Conservation (phyloP, 1,140 invertebrate genomes). For the Drosophila malerkotliana region DNA sequence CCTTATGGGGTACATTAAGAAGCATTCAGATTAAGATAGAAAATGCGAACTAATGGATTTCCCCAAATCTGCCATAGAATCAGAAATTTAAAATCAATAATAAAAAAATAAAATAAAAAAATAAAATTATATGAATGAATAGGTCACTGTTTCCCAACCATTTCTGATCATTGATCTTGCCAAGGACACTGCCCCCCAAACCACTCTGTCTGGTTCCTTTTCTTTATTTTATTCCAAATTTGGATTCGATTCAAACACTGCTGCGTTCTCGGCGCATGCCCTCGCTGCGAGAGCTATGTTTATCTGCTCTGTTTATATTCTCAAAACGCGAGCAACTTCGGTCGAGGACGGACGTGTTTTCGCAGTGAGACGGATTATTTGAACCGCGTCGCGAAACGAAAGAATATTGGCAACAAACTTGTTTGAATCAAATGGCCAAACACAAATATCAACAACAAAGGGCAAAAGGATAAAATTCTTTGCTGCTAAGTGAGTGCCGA, state of each 20-base stretch:
- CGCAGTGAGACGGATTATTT: slow-evolving; percentile 14
- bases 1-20: too few relatives aligned
- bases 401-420: slow-evolving; percentile 74
- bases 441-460: slow-evolving; percentile 30
- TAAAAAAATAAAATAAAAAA: too few relatives aligned
- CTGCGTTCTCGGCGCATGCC: slow-evolving; percentile 54
- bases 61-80: too few relatives aligned
- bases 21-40: too few relatives aligned
- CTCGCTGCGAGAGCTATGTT: slow-evolving; percentile 29
- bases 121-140: not conserved
- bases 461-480: slow-evolving; percentile 42
- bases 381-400: slow-evolving; percentile 42
- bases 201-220: not conserved
- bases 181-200: slow-evolving; percentile 13
- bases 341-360: slow-evolving; percentile 65
- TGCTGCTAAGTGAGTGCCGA: slow-evolving; percentile 34
- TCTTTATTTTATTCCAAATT: not conserved
- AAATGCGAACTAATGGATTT: too few relatives aligned
- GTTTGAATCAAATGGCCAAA: slow-evolving; percentile 50
- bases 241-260: slow-evolving; percentile 12
- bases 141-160: not conserved
- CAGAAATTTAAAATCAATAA: too few relatives aligned
- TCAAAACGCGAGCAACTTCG: slow-evolving; percentile 73
- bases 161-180: slow-evolving; percentile 10
- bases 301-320: slow-evolving; percentile 71